Evolutionary conservation across 2,888 invertebrate species (phyloP).

Genomic region (Ichneumon xanthorius): DNA sequence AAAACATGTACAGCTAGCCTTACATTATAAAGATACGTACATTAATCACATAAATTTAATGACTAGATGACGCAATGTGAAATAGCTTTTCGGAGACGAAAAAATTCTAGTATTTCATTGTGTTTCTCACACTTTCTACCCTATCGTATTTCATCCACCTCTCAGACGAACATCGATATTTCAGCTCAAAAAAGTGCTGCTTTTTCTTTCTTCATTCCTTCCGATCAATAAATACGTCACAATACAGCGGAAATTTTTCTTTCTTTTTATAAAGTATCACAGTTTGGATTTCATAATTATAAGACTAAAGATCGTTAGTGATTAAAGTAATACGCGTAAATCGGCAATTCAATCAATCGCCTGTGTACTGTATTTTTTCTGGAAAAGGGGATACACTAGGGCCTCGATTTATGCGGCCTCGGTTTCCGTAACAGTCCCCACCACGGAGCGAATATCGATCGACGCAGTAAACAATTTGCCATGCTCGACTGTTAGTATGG

Average conservation of each 20-base stretch:
- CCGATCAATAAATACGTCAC: constrained; percentile 57
- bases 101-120: constrained; percentile 44
- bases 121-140: constrained; percentile 46
- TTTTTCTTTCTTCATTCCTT: constrained; percentile 12
- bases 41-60: constrained; percentile 67
- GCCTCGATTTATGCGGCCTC: too few relatives aligned
- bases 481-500: too few relatives aligned
- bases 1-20: constrained; percentile 72
- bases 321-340: constrained; percentile 45
- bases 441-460: too few relatives aligned
- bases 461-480: too few relatives aligned
- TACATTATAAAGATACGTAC: constrained; percentile 70
- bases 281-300: constrained; percentile 66
- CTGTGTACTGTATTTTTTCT: constrained; percentile 22
- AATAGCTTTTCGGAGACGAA: constrained; percentile 43
- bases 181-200: constrained; percentile 49
- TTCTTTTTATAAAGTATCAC: constrained; percentile 65
- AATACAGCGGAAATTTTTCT: constrained; percentile 50
- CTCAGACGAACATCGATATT: constrained; percentile 56
- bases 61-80: constrained; percentile 59
- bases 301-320: constrained; percentile 58
- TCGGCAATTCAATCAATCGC: constrained; percentile 18
- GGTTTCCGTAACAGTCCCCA: too few relatives aligned
- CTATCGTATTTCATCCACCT: constrained; percentile 39
- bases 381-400: background rate